Percentiles rank a stretch among this genome's conserved stretches.
These are phyloP conservation scores for Morpho deidamia DNA, from an alignment of 2,888 invertebrate species.

Conservation along the genomic window DNA sequence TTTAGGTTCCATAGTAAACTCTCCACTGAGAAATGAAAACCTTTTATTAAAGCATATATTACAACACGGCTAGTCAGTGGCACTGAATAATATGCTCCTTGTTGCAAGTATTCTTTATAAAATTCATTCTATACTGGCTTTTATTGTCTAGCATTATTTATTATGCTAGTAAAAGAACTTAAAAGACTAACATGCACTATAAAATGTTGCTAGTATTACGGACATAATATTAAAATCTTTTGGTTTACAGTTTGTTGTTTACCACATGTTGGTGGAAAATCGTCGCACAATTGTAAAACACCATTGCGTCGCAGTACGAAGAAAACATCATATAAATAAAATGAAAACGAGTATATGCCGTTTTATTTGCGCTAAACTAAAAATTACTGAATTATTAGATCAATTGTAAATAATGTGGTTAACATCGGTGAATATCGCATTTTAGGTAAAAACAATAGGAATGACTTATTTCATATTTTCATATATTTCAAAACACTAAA, in stretches of 20 bases:
- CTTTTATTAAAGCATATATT: slow-evolving; percentile 79
- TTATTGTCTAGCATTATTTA: slow-evolving; percentile 69
- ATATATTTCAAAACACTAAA: too few relatives aligned
- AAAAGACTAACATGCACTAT: slow-evolving; percentile 8
- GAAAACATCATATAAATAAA: too few relatives aligned
- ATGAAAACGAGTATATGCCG: too few relatives aligned
- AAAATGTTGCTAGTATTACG: slow-evolving; percentile 4
- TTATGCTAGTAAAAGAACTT: slow-evolving; percentile 28
- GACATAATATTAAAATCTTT: not conserved
- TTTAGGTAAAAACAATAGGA: too few relatives aligned
- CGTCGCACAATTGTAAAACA: too few relatives aligned
- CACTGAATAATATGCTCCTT: slow-evolving; percentile 74
- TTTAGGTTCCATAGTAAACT: slow-evolving; percentile 59
- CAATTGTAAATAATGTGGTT: too few relatives aligned
- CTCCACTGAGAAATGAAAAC: slow-evolving; percentile 70
- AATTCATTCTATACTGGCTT: slow-evolving; percentile 61
- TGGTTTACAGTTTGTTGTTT: too few relatives aligned
- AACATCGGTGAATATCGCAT: too few relatives aligned
- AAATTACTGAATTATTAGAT: too few relatives aligned
- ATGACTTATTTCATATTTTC: too few relatives aligned
- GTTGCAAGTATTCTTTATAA: slow-evolving; percentile 64
- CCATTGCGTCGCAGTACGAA: too few relatives aligned
- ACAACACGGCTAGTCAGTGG: slow-evolving; percentile 67
- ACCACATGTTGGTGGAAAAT: not conserved
- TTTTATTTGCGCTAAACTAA: too few relatives aligned